Evolutionary conservation across 1,140 invertebrate genomes (phyloP).

Genomic region (Bombus vancouverensis): DNA sequence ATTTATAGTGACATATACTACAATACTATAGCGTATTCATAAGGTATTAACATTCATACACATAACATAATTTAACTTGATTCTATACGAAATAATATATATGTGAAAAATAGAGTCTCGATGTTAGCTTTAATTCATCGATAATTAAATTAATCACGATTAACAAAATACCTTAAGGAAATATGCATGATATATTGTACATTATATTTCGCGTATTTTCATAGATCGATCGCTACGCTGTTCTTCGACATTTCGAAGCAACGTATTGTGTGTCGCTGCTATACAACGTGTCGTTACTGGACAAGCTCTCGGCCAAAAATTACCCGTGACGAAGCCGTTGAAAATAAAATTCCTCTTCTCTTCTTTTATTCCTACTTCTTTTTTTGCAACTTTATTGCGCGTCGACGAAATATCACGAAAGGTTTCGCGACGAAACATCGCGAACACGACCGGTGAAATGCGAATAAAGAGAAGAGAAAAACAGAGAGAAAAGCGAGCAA

Average conservation of each 20-base stretch:
- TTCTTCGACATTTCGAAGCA: neutral
- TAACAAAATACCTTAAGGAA: neutral
- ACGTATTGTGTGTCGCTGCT: neutral
- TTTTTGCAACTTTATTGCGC: neutral
- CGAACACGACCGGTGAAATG: neutral
- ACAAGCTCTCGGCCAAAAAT: neutral
- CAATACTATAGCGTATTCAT: neutral
- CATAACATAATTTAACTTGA: too few relatives aligned
- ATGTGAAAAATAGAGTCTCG: neutral
- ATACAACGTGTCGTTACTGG: neutral
- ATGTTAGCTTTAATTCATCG: neutral
- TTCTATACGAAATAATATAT: too few relatives aligned
- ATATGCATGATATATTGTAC: neutral
- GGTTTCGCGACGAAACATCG: neutral
- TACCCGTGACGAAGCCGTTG: neutral
- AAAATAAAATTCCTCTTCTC: neutral
- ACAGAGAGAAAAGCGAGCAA: neutral
- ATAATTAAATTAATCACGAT: neutral
- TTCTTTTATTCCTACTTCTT: neutral
- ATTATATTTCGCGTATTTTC: neutral
- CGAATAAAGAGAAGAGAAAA: neutral
- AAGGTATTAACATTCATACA: too few relatives aligned
- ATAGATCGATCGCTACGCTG: neutral
- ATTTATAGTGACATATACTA: neutral
- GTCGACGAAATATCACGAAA: neutral